These are phyloP conservation scores for Neostethus bicornis DNA, from an alignment of 2,797 vertebrate species.

Conservation along the genomic window DNA sequence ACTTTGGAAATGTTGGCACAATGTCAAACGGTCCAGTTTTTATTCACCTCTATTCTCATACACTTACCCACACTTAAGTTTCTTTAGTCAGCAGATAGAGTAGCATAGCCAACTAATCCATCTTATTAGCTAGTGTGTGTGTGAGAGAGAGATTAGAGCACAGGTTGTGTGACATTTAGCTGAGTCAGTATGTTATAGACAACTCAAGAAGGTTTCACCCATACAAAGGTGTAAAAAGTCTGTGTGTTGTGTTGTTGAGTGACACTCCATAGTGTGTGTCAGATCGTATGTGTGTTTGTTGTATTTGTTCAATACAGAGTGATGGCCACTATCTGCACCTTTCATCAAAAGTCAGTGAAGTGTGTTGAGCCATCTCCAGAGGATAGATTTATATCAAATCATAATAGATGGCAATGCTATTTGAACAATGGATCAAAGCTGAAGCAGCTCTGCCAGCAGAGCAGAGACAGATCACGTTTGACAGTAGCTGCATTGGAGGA, in stretches of 20 bases:
- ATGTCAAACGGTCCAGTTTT: slow-evolving; percentile 26
- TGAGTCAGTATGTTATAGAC: slow-evolving; percentile 65
- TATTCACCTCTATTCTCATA: slow-evolving; percentile 17
- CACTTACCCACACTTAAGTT: slow-evolving; percentile 32
- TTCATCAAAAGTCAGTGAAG: slow-evolving; percentile 72
- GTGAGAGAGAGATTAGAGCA: slow-evolving; percentile 28
- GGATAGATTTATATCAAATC: slow-evolving; percentile 69
- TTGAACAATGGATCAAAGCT: slow-evolving; percentile 73
- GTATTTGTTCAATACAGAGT: slow-evolving; percentile 55
- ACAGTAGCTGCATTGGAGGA: slow-evolving; percentile 49
- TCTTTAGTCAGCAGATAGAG: slow-evolving; percentile 66
- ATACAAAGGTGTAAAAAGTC: slow-evolving; percentile 32
- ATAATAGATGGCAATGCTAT: slow-evolving; percentile 67
- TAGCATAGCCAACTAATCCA: slow-evolving; percentile 66
- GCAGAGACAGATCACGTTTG: slow-evolving; percentile 64
- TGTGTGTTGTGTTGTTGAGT: slow-evolving; percentile 25
- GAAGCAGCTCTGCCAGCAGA: slow-evolving; percentile 52
- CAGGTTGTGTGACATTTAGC: slow-evolving; percentile 56
- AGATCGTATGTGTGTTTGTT: slow-evolving; percentile 12
- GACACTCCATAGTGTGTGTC: slow-evolving; percentile 31
- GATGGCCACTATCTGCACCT: slow-evolving; percentile 64
- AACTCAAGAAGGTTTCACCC: slow-evolving; percentile 44
- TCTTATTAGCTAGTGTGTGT: slow-evolving; percentile 52
- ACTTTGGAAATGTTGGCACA: slow-evolving; percentile 48
- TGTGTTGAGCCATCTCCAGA: slow-evolving; percentile 64